A percentile compares a stretch with the other conserved stretches of the same genome.
Conservation (phyloP, 2,888 invertebrate species). For the Liopterus haemorrhoidalis region DNA sequence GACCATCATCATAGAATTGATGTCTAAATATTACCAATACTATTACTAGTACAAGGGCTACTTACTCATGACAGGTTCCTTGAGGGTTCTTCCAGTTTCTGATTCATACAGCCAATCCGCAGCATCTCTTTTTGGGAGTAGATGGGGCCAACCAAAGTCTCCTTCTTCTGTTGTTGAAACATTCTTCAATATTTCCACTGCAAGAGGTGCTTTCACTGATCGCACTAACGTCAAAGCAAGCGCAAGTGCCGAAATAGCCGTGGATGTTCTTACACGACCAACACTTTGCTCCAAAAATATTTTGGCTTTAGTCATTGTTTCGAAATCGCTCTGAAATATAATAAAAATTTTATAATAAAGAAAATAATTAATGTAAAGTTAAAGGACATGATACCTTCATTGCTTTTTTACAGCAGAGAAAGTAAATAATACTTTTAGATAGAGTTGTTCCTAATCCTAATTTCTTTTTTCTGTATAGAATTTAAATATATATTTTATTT, state of each 20-base stretch:
- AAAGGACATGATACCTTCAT: too few relatives aligned
- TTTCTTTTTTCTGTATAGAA: too few relatives aligned
- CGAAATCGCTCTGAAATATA: conserved; percentile 36
- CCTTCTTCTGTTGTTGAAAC: conserved; percentile 62
- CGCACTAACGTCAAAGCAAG: conserved; percentile 51
- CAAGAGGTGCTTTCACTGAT: conserved; percentile 50
- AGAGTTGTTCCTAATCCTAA: too few relatives aligned
- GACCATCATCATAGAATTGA: too few relatives aligned
- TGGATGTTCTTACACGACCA: conserved; percentile 52
- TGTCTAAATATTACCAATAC: neutral
- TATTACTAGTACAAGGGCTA: neutral
- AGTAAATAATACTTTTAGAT: too few relatives aligned
- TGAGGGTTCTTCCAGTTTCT: conserved; percentile 50
- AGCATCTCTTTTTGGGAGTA: conserved; percentile 52
- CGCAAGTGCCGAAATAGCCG: conserved; percentile 55
- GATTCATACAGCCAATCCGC: conserved; percentile 61
- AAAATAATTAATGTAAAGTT: conserved; percentile 9
- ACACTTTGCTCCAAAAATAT: conserved; percentile 54
- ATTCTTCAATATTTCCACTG: conserved; percentile 53
- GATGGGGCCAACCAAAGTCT: conserved; percentile 60
- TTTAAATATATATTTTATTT: too few relatives aligned
- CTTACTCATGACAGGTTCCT: conserved; percentile 47
- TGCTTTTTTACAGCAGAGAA: too few relatives aligned
- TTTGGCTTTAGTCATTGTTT: conserved; percentile 50
- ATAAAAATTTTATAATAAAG: conserved; percentile 2